A percentile compares a stretch with the other conserved stretches of the same genome.
These are phyloP conservation scores for Apotomis turbidana DNA, from an alignment of 2,888 invertebrate species.

Conservation along the genomic window DNA sequence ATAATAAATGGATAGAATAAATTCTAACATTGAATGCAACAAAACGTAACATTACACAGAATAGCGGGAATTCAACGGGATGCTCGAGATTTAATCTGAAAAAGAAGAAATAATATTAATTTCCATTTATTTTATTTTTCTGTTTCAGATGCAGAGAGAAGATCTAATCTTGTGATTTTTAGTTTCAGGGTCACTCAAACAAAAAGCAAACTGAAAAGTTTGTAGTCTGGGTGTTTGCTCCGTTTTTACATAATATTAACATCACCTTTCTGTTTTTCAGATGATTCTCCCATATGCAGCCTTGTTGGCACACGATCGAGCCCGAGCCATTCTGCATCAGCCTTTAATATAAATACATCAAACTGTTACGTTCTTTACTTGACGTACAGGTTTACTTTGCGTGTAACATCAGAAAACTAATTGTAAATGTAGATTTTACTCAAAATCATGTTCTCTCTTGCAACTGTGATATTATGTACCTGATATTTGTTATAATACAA, in stretches of 20 bases:
- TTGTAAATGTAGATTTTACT: constrained; percentile 16
- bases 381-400: constrained; percentile 55
- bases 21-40: constrained; percentile 26
- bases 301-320: constrained; percentile 87
- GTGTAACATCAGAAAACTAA: constrained; percentile 19
- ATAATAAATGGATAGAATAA: constrained; percentile 27
- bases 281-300: constrained; percentile 82
- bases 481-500: constrained; percentile 39
- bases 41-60: constrained; percentile 21
- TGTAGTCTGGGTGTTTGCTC: constrained; percentile 75
- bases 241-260: constrained; percentile 62
- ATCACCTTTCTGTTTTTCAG: constrained; percentile 83
- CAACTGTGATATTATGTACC: constrained; percentile 39
- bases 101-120: constrained; percentile 66
- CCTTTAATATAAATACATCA: constrained; percentile 80
- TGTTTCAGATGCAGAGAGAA: constrained; percentile 77
- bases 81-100: constrained; percentile 71
- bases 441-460: constrained; percentile 1
- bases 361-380: constrained; percentile 63
- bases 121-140: constrained; percentile 74
- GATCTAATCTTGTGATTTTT: constrained; percentile 68
- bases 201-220: constrained; percentile 51
- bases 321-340: constrained; percentile 85
- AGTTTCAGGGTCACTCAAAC: constrained; percentile 75
- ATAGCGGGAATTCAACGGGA: constrained; percentile 52